Evolutionary conservation across 2,113 vertebrate genomes (phyloP), one percentile per base, ranked within the genome.

Genomic region (Pardalotus punctatus): DNA sequence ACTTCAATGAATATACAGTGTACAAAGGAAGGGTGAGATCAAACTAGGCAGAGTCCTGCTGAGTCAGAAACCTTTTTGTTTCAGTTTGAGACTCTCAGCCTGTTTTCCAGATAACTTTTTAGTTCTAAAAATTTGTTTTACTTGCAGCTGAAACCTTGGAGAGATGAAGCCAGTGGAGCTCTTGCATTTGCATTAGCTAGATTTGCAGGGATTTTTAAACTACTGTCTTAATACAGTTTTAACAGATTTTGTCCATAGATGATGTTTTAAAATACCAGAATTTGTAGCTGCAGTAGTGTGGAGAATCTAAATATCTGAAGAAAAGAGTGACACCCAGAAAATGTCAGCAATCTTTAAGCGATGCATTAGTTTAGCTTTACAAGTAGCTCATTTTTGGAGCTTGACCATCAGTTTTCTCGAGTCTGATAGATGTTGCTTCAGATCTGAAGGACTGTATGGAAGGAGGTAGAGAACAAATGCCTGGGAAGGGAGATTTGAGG

Each of bases 31-130:
- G 64, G 58, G 62, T 64, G 61, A 93, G 64, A 92, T 90, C 88
- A 95, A 95, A 67, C 72, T 64, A 71, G 79, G 86, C 87, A 90
- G 64, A 58, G 82, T 81, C 77, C 48, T 90, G 57, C 88, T 90
- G 80, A 92, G 69, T 97, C 94, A 92, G 56, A 81, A 92, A 53
- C 43, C 28, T 21, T 80, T 91, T 88, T 85, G 73, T 86, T 96
- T 93, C 58, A 51, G 53, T 47, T 57, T 62, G 71, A 83, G 36
- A 57, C 43, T 78, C 48, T 48, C 53, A 31, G 36, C 47, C 62
- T 86, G 74, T 74, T 94, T 90, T 83, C 33, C 23, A 73, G 58
- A 47, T 86, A 3, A 1, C 51, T 57, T 66, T 72, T 56, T 78
- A n/a, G 25, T 61, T 86, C 62, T 28, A 14, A 70, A 65, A 79